These are phyloP conservation scores for Vulpes lagopus DNA, from an alignment of 2,113 vertebrate genomes.

Conservation along the genomic window DNA sequence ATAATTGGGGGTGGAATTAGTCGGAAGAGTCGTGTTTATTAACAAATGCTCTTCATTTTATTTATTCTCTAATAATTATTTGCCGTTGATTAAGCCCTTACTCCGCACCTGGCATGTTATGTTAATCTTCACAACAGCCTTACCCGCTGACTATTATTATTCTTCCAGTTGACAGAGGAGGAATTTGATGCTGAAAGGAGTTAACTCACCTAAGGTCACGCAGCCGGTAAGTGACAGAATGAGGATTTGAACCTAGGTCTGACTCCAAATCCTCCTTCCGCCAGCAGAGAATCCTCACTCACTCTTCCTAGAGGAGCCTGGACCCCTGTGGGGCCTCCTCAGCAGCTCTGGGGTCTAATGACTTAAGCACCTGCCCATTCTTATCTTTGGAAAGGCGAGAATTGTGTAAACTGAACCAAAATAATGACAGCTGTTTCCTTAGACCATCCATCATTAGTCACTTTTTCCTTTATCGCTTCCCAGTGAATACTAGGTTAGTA, in stretches of 20 bases:
- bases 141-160: background rate
- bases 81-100: background rate
- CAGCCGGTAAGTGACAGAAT: background rate
- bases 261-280: background rate
- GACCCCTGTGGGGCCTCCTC: background rate
- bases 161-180: slow-evolving; percentile 21
- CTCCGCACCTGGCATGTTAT: background rate
- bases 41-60: slow-evolving; percentile 40
- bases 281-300: background rate
- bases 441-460: background rate
- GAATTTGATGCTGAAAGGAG: background rate
- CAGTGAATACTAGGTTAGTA: slow-evolving; percentile 16
- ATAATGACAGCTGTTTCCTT: slow-evolving; percentile 2
- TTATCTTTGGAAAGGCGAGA: slow-evolving; percentile 48
- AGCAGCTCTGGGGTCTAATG: background rate
- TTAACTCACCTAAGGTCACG: background rate
- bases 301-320: background rate
- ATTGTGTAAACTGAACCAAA: slow-evolving; percentile 44
- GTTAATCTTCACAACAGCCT: background rate
- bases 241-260: slow-evolving; percentile 45
- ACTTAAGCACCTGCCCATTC: background rate
- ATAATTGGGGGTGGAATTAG: slow-evolving; percentile 41
- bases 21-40: slow-evolving; percentile 1
- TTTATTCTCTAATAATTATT: slow-evolving; percentile 11
- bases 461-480: slow-evolving; percentile 43